Evolutionary conservation across 2,797 vertebrate genomes (phyloP), one percentile per base, ranked within the genome.

Genomic region (Danio aesculapii): DNA sequence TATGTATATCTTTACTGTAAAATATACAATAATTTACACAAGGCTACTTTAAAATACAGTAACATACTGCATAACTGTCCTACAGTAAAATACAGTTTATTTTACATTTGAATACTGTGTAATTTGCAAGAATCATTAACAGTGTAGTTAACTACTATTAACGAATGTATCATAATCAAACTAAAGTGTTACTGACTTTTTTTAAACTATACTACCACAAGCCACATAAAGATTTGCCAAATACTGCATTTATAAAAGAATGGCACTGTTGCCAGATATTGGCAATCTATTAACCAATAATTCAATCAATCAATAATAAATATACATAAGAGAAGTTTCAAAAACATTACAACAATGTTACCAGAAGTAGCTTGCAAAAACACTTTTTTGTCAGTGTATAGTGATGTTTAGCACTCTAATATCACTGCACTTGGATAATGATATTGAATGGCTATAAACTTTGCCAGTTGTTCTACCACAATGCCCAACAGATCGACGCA

Each of bases 391-490:
- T 11, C 10, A 57, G 17, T 49, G 21, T 61, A 11, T 47, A 50
- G 17, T 55, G 50, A 83, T 68, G 19, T 53, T 61, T 43, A 52
- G 76, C 59, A 79, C n/a, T 47, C 64, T 55, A 52, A 72, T 79
- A 66, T 70, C 73, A 47, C 55, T 63, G 52, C 52, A 74, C 5
- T 30, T 62, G 5, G 19, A 75, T 82, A 86, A 86, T 83, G 67
- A 86, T 55, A 78, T 43, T 70, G 10, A 83, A 84, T 41, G 46
- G 47, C 46, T 19, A 49, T 52, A 61, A 68, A 69, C 62, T 74
- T 62, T 85, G 52, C 63, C 81, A 85, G 66, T 79, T 85, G 53
- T 66, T 85, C 73, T 58, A 81, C 76, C 50, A 85, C 83, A 84
- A 59, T 85, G 61, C 52, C 63, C 83, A 88, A 88, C 84, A 69